A percentile compares a stretch with the other conserved stretches of the same genome.
Evolutionary conservation across 2,888 invertebrate species (phyloP).

Genomic region (Acanthosepion pharaonis): DNA sequence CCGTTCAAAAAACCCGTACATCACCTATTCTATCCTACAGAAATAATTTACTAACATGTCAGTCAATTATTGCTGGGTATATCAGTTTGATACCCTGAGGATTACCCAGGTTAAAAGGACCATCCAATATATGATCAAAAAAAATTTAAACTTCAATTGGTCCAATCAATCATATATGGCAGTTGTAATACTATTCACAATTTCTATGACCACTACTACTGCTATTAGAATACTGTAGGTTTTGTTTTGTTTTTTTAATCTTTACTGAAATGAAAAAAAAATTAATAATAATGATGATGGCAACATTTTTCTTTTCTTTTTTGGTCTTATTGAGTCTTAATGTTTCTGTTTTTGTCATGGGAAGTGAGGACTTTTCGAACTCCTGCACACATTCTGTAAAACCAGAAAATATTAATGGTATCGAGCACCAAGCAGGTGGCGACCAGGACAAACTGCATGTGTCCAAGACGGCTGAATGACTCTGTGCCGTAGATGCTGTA

Average conservation of each 20-base stretch:
- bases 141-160: neutral
- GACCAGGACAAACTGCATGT: constrained; percentile 71
- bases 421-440: constrained; percentile 70
- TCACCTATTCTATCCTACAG: neutral
- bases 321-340: constrained; percentile 37
- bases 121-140: neutral
- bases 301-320: no score
- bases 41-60: neutral
- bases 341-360: constrained; percentile 50
- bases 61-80: neutral
- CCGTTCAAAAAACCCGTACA: neutral
- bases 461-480: constrained; percentile 64
- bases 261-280: neutral
- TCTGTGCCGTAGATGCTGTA: constrained; percentile 68
- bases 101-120: neutral
- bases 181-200: neutral
- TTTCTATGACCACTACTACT: neutral
- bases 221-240: no score
- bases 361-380: constrained; percentile 62
- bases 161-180: neutral
- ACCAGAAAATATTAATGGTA: constrained; percentile 72
- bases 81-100: neutral
- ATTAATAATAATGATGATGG: neutral
- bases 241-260: neutral
- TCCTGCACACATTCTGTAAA: constrained; percentile 69